Base-by-base conservation (phyloP, 2,888 invertebrate genomes). In the Mesoligia furuncula region DNA sequence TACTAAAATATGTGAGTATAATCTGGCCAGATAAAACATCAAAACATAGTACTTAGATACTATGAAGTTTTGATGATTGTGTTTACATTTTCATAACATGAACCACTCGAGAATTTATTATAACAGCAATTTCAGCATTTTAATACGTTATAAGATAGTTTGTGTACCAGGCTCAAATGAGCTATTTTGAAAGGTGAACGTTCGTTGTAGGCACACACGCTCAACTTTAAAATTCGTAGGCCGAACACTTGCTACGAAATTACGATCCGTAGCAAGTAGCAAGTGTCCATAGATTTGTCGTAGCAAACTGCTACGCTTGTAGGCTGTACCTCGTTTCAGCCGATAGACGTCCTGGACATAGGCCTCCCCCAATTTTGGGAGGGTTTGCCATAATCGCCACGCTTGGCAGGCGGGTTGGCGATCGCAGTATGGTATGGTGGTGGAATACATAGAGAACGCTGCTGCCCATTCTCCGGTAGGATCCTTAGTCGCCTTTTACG, bases 251-350 rank as follows among this genome's bases (percentile, higher is more conserved):
- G 81, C 66, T 81, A 80, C 76, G 80, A 24, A 66, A n/a, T 31
- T 72, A 51, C 73, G 31, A 17, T 73, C 15, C 73, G 80, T 80
- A 80, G 59, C 65, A 36, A 36, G 36, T 36, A 36, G 31, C 31
- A 59, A 80, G 59, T 73, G 11, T 54, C 24, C 57, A 57, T 82
- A 80, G 80, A 51, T 54, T 31, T 20, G 15, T 67, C 71, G 80
- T 81, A 81, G 77, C 80, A 45, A 48, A 42, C 11, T 64, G 71
- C 83, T 77, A 82, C 80, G 80, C 61, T n/a, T 54, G 48, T 48
- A 62, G 51, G n/a, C 45, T 61, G 17, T n/a, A n/a, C n/a, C n/a
- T n/a, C n/a, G n/a, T n/a, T n/a, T n/a, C n/a, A n/a, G n/a, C n/a
- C n/a, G n/a, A n/a, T n/a, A n/a, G n/a, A n/a, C n/a, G n/a, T n/a